These are phyloP conservation scores for Oscheius sp. DNA, from an alignment of 2,888 invertebrate species.

Conservation along the genomic window DNA sequence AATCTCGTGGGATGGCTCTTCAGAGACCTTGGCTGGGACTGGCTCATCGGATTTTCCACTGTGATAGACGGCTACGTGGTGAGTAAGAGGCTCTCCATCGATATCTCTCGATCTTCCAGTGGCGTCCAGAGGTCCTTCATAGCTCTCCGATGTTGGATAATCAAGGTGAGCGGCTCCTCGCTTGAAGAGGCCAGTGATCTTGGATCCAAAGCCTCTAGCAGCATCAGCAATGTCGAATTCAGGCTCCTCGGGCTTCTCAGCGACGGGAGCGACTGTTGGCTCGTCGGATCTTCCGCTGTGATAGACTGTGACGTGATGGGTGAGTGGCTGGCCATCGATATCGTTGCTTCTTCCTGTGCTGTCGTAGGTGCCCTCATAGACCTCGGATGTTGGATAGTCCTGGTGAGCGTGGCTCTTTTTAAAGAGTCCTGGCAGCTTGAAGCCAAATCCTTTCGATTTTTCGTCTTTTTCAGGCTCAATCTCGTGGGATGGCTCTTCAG, in stretches of 20 bases:
- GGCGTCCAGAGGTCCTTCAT: neutral
- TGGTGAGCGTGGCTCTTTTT: slow-evolving; percentile 29
- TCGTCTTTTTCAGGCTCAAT: too few species aligned
- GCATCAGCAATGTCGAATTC: slow-evolving; percentile 14
- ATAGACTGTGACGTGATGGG: slow-evolving; percentile 40
- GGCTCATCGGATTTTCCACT: too few species aligned
- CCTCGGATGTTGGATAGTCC: slow-evolving; percentile 36
- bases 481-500: slow-evolving; percentile 20
- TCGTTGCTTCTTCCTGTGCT: slow-evolving; percentile 16
- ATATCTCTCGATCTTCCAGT: neutral
- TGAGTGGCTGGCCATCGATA: slow-evolving; percentile 36
- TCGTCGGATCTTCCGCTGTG: slow-evolving; percentile 37
- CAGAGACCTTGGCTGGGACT: slow-evolving; percentile 1
- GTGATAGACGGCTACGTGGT: slow-evolving; percentile 18
- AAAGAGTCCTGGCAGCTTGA: slow-evolving; percentile 33
- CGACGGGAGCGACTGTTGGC: neutral
- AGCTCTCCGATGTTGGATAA: slow-evolving; percentile 38
- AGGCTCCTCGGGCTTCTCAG: slow-evolving; percentile 4
- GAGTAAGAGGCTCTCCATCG: neutral
- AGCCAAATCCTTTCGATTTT: neutral
- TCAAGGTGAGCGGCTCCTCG: slow-evolving; percentile 47
- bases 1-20: neutral
- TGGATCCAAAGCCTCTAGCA: slow-evolving; percentile 25
- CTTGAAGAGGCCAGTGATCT: slow-evolving; percentile 50
- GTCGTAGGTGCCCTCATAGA: slow-evolving; percentile 39